A percentile compares a stretch with the other conserved stretches of the same genome.
phyloP scores from a whole-genome alignment of 1,140 invertebrate genomes.

The Pinna nobilis region DNA sequence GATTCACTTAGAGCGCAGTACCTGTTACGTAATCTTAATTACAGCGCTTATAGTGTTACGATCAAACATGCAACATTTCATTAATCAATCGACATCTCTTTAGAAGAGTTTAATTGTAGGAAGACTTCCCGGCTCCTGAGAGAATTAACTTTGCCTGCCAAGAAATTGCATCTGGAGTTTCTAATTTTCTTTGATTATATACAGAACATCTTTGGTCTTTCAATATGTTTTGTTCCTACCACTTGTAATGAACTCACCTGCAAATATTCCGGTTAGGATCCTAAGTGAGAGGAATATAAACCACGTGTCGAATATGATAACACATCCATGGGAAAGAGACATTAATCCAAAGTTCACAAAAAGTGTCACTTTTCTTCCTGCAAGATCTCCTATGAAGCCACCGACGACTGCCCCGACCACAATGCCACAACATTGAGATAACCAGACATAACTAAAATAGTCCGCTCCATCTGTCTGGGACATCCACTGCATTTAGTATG shows the following conservation, averaged over 20 bases:
- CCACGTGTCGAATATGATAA: slow-evolving; percentile 49
- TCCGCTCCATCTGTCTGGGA: not conserved
- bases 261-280: slow-evolving; percentile 46
- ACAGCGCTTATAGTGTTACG: too few species aligned
- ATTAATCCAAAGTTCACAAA: slow-evolving; percentile 50
- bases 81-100: too few species aligned
- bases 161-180: too few species aligned
- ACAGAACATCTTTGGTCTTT: not conserved
- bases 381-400: slow-evolving; percentile 55
- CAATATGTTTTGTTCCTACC: not conserved
- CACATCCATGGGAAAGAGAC: slow-evolving; percentile 46
- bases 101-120: too few species aligned
- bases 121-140: too few species aligned
- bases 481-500: slow-evolving; percentile 42
- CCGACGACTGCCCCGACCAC: slow-evolving; percentile 54
- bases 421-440: slow-evolving; percentile 45
- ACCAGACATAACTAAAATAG: slow-evolving; percentile 35
- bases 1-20: too few species aligned
- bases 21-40: too few species aligned
- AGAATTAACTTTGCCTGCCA: too few species aligned
- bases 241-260: slow-evolving; percentile 47
- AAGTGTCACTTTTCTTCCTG: slow-evolving; percentile 50
- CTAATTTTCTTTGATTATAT: not conserved
- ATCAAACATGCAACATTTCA: too few species aligned
- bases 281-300: slow-evolving; percentile 43